Percentiles rank a stretch among this genome's conserved stretches.
These are phyloP conservation scores for Gasterosteus aculeatus DNA, from an alignment of 2,113 vertebrate species.

Conservation along the genomic window DNA sequence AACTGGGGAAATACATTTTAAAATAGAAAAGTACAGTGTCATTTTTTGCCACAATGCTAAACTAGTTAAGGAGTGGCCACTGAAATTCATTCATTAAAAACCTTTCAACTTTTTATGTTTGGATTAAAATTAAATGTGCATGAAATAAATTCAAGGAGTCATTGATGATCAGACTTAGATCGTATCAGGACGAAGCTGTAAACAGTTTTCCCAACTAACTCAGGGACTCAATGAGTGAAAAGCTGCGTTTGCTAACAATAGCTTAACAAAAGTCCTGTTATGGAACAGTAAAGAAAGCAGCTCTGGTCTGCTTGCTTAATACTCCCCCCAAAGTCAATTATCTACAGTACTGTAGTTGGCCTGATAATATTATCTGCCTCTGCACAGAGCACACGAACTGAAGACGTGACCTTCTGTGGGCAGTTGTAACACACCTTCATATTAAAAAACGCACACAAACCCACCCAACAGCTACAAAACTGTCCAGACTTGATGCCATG, in stretches of 20 bases:
- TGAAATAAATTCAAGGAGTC: not conserved
- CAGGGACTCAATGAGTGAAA: not conserved
- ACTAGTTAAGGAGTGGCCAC: not conserved
- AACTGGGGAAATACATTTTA: not conserved
- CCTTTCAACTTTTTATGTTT: not conserved
- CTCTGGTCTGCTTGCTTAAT: not conserved
- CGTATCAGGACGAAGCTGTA: not conserved
- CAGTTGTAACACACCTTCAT: not conserved
- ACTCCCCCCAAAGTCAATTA: not conserved
- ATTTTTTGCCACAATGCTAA: not conserved
- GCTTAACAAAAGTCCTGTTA: not conserved
- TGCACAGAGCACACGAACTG: not conserved
- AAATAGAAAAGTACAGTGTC: not conserved
- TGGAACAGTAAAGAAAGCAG: not conserved
- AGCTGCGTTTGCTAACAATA: constrained; percentile 3
- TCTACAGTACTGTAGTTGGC: not conserved
- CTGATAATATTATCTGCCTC: not conserved
- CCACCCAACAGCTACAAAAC: not conserved
- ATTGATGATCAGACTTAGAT: not conserved
- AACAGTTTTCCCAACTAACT: not conserved
- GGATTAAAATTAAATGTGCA: not conserved
- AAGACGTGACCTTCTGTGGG: not conserved
- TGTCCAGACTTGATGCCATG: not conserved
- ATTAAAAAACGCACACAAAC: not conserved
- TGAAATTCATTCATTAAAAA: not conserved